Evolutionary conservation across 2,888 invertebrate species (phyloP).

Genomic region (Agriopis leucophaearia): DNA sequence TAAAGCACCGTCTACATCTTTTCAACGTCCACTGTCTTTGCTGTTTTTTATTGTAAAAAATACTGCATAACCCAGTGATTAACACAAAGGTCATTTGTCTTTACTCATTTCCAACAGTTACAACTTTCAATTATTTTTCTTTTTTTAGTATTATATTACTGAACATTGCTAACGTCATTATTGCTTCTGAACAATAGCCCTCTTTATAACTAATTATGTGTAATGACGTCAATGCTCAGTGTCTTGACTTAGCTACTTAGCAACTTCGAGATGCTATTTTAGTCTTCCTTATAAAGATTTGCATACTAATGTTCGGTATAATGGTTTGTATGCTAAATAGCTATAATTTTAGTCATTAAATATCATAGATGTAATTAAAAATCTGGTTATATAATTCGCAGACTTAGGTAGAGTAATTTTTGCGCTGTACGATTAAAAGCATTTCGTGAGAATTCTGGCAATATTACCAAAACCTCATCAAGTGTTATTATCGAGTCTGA

Average conservation of each 20-base stretch:
- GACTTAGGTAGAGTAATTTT: not conserved
- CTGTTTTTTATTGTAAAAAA: not conserved
- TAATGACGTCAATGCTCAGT: constrained; percentile 59
- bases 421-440: constrained; percentile 5
- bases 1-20: not conserved
- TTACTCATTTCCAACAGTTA: not conserved
- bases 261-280: constrained; percentile 38
- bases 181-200: constrained; percentile 52
- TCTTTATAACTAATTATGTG: constrained; percentile 56
- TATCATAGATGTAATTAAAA: constrained; percentile 25
- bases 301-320: constrained; percentile 19
- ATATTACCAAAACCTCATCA: not conserved
- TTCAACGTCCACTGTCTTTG: not conserved
- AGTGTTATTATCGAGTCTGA: not conserved
- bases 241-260: constrained; percentile 43
- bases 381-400: constrained; percentile 16
- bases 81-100: constrained; percentile 1
- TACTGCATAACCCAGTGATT: not conserved
- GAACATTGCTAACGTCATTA: constrained; percentile 33
- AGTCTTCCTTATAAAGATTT: constrained; percentile 18
- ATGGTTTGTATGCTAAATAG: constrained; percentile 6
- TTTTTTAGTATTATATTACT: constrained; percentile 20
- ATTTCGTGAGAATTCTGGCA: not conserved
- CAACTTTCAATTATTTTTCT: not conserved
- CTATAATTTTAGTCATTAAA: constrained; percentile 17